Evolutionary conservation across 1,140 invertebrate genomes (phyloP), one percentile per base, ranked within the genome.

Genomic region (Cyclargus thomasi): DNA sequence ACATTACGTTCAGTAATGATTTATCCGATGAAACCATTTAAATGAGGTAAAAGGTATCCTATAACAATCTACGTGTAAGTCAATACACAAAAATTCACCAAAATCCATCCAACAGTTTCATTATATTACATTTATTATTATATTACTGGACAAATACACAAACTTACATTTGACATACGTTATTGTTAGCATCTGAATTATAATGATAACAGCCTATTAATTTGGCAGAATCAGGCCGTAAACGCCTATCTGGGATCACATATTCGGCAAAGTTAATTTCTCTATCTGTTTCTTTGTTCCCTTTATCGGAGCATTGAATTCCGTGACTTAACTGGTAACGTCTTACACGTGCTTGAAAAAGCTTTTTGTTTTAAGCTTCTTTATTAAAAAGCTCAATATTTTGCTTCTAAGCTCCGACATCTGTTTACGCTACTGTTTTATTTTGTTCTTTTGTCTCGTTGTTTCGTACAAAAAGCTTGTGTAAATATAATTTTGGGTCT

Each of bases 211-310:
- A 8, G 11, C 14, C 14, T n/a, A 14, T 16, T 47, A 16, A 47
- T 47, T 47, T 16, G 39, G 39, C 39, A 16, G 39, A 14, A 29
- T 29, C 29, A 47, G 39, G 10, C 39, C 14, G 39, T 47, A 47
- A 47, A 47, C 39, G 14, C 7, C 8, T 47, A 8, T 47, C 39
- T 47, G 14, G 10, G 14, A 47, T 47, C 39, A 47, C 39, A 18
- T 20, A 20, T 59, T 59, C 55, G 20, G 18, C 55, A 59, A 59
- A 59, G 55, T 59, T 59, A 59, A 59, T 59, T 59, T 59, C 55
- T 59, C 55, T 59, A 59, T 59, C 55, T 59, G 53, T 55, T 59
- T 59, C 55, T 59, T 59, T 59, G 55, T 59, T 59, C 55, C 55
- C 53, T 20, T 20, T 59, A 59, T 59, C 55, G 55, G 17, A 59